Evolutionary conservation across 92 coral and sea anemone genomes (phyloP), one percentile per base, ranked within the genome.

Genomic region (Chrysogorgia sp.): DNA sequence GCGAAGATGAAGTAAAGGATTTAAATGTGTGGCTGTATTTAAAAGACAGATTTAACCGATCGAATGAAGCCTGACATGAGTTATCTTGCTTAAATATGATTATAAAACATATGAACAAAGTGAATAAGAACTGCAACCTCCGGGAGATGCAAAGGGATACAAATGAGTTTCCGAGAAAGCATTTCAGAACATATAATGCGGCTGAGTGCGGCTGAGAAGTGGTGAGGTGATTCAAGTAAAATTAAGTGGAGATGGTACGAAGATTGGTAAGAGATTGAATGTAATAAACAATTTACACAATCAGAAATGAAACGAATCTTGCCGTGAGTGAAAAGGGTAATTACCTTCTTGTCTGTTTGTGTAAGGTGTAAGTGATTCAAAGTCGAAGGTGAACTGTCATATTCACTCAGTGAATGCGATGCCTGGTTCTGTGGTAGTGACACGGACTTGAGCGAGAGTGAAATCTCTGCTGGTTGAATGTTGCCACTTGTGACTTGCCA

Each of bases 91-190:
- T 47, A 47, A 47, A 7, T 15, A 47, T 2, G 15, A 47, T 47
- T 15, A 47, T 47, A 47, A 47, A 47, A 47, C 53, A 47, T 47
- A 47, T 47, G 53, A 47, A 47, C 10, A 47, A 59, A 59, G 7
- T 59, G 40, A 83, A 87, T 58, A 45, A 43, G 2, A 79, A 57
- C 12, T 88, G 87, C 84, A 62, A 62, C 62, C 90, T 55, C 84
- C 81, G 26, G 90, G 84, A 14, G 84, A 77, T 19, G 59, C 77
- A 59, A 77, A 15, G 90, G 87, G 25, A 28, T 69, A 24, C 90
- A 86, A 55, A 41, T 67, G 1, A 79, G 84, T 32, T 86, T 86
- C 45, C 30, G 49, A 12, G 81, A 77, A 5, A 77, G 81, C 45
- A 58, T 76, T 7, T 24, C 22, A 1, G 77, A 82, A 23, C 84